A percentile compares a stretch with the other conserved stretches of the same genome.
phyloP scores from a whole-genome alignment of 2,888 invertebrate genomes.

The Ophioninae sp. region DNA sequence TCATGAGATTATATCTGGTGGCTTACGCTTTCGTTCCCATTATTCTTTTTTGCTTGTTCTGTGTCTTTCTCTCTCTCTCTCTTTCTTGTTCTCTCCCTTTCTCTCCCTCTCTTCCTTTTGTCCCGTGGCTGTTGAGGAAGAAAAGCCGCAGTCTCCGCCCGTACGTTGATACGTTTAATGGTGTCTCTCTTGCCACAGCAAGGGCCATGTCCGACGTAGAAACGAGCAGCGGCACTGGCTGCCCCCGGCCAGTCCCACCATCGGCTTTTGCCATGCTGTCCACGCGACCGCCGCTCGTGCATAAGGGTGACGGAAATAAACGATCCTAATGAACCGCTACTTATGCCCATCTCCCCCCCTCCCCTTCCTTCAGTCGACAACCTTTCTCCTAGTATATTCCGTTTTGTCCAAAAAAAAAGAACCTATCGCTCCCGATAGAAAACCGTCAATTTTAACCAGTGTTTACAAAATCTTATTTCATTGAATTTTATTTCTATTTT shows the following conservation, averaged over 20 bases:
- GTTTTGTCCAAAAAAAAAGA: too few relatives aligned
- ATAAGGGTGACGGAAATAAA: slow-evolving; percentile 67
- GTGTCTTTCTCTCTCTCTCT: too few relatives aligned
- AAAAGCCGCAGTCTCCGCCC: slow-evolving; percentile 50
- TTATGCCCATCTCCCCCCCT: slow-evolving; percentile 56
- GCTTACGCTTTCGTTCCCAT: slow-evolving; percentile 5
- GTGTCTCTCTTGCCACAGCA: slow-evolving; percentile 50
- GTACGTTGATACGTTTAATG: slow-evolving; percentile 46
- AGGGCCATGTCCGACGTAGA: slow-evolving; percentile 32
- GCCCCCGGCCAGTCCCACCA: slow-evolving; percentile 7
- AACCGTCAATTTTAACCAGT: too few relatives aligned
- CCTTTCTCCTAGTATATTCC: slow-evolving; percentile 31
- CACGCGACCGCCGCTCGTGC: slow-evolving; percentile 57
- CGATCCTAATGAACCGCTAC: slow-evolving; percentile 67
- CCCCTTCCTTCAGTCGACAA: slow-evolving; percentile 22
- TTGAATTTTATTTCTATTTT: too few relatives aligned
- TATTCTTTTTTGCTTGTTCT: slow-evolving; percentile 20
- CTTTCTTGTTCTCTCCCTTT: neutral
- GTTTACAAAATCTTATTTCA: too few relatives aligned
- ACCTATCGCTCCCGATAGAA: too few relatives aligned
- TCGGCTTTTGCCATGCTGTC: slow-evolving; percentile 52
- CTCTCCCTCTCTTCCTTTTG: slow-evolving; percentile 6
- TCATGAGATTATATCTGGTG: slow-evolving; percentile 30
- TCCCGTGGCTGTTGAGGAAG: slow-evolving; percentile 36
- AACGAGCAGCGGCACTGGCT: slow-evolving; percentile 41